A percentile compares a stretch with the other conserved stretches of the same genome.
phyloP scores from a whole-genome alignment of 2,113 vertebrate species.

The Urocolius indicus region DNA sequence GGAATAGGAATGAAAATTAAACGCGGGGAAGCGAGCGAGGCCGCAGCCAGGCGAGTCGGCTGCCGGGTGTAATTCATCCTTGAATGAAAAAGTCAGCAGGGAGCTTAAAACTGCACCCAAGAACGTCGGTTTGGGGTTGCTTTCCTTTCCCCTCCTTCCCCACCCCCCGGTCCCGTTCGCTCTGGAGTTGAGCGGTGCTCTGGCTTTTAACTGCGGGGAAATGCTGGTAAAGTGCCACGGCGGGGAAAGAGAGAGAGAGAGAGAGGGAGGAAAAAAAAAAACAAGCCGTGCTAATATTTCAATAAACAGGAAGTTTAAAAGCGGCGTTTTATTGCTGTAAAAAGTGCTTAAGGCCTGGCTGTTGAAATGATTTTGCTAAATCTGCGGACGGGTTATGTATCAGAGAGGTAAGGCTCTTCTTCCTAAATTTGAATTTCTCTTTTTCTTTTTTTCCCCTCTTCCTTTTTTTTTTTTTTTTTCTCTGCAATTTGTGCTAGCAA shows the following conservation, averaged over 20 bases:
- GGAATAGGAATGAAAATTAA: not conserved
- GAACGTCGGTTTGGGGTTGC: not conserved
- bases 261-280: too few relatives aligned
- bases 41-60: not conserved
- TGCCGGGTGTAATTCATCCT: not conserved
- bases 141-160: rapidly evolving
- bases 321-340: conserved; percentile 9
- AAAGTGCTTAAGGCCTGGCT: conserved; percentile 51
- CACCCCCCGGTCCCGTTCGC: not conserved
- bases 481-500: not conserved
- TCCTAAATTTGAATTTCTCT: not conserved
- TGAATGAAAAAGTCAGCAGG: not conserved
- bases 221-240: not conserved
- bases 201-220: not conserved
- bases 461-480: too few relatives aligned
- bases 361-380: conserved; percentile 1
- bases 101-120: not conserved
- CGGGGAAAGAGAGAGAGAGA: too few relatives aligned
- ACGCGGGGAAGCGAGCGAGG: not conserved
- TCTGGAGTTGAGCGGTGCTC: not conserved
- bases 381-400: not conserved
- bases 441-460: not conserved
- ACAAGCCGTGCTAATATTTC: not conserved
- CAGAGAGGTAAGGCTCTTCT: conserved; percentile 17
- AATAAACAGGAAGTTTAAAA: conserved; percentile 70